Evolutionary conservation across 1,140 invertebrate genomes (phyloP).

Genomic region (Pentalonia nigronervosa): DNA sequence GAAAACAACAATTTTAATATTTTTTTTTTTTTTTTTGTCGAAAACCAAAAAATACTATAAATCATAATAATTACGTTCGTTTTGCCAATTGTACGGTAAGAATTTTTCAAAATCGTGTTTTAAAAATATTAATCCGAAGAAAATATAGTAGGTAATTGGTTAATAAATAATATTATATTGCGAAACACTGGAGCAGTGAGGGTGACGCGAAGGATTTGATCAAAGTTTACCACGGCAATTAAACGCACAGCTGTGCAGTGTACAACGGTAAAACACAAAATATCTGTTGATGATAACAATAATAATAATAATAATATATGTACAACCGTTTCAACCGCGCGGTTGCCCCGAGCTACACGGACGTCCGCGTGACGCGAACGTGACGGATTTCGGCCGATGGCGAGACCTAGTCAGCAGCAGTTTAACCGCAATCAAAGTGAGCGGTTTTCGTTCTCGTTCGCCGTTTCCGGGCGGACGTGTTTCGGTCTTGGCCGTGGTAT

Average conservation of each 20-base stretch:
- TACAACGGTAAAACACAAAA: not conserved
- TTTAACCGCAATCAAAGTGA: not conserved
- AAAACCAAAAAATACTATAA: not conserved
- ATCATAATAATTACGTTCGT: not conserved
- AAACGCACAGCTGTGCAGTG: not conserved
- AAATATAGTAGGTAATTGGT: not conserved
- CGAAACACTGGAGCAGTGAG: not conserved
- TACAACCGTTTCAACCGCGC: not conserved
- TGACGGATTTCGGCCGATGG: conserved; percentile 16
- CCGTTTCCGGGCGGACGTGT: not conserved
- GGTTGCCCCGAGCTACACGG: not conserved
- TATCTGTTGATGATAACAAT: not conserved
- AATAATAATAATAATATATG: not conserved
- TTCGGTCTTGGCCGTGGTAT: not conserved
- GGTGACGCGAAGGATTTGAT: not conserved
- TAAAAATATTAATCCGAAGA: not conserved
- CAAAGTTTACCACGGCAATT: not conserved
- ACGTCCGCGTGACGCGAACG: not conserved
- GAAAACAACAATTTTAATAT: too few relatives aligned
- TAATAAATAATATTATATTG: not conserved
- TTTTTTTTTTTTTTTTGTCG: not conserved
- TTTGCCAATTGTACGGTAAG: not conserved
- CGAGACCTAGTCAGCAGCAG: not conserved
- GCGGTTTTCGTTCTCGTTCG: not conserved
- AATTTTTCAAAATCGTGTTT: not conserved